Conservation (phyloP, 1,140 invertebrate species). For the Hypothenemus hampei region DNA sequence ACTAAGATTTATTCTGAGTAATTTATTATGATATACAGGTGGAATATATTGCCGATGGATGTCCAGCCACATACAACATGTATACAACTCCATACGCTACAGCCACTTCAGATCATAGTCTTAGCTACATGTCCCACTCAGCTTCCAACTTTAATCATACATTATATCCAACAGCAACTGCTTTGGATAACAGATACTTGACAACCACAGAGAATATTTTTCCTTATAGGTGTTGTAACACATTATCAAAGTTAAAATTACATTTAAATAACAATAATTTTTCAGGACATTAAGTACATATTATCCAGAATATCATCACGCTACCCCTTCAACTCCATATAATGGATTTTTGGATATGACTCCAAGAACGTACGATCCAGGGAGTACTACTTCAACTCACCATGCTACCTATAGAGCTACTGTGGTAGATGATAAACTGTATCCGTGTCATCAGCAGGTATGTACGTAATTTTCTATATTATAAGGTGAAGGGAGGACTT, state of each 20-base stretch:
- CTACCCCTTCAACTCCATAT: slow-evolving; percentile 55
- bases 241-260: background rate
- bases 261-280: background rate
- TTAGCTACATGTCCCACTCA: slow-evolving; percentile 68
- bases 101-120: slow-evolving; percentile 57
- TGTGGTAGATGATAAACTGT: slow-evolving; percentile 57
- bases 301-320: slow-evolving; percentile 72
- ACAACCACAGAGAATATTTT: slow-evolving; percentile 77
- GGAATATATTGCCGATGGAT: slow-evolving; percentile 63
- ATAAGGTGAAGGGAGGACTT: background rate
- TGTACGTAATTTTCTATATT: slow-evolving; percentile 4
- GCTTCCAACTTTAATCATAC: slow-evolving; percentile 60
- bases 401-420: slow-evolving; percentile 47
- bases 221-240: slow-evolving; percentile 55
- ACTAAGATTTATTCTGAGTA: background rate
- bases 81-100: slow-evolving; percentile 75
- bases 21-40: slow-evolving; percentile 42
- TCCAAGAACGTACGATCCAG: slow-evolving; percentile 51
- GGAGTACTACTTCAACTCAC: slow-evolving; percentile 51
- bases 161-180: slow-evolving; percentile 61
- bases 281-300: slow-evolving; percentile 65
- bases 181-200: slow-evolving; percentile 69
- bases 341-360: slow-evolving; percentile 74
- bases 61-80: slow-evolving; percentile 71
- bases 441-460: slow-evolving; percentile 53